Evolutionary conservation across 53 echinoderm and acorn worm species (phyloP).

Genomic region (Mesocentrotus franciscanus): DNA sequence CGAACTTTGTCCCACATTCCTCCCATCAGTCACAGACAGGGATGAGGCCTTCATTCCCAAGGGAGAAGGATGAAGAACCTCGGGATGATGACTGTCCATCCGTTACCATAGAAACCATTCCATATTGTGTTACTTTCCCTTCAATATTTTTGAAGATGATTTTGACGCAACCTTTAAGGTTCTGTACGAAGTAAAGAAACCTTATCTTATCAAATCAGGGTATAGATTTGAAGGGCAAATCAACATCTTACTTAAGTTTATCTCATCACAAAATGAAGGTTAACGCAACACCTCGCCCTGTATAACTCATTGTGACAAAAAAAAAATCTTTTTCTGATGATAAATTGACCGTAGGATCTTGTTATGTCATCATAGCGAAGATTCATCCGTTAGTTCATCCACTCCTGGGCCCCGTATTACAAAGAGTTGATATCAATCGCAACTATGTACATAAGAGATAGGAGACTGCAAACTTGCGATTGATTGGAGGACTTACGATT

Average conservation of each 20-base stretch:
- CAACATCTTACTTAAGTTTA: slow-evolving; percentile 37
- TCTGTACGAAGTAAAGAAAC: background rate
- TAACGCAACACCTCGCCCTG: slow-evolving; percentile 3
- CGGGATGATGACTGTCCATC: slow-evolving; percentile 40
- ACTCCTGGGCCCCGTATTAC: no score
- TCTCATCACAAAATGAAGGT: background rate
- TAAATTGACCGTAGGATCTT: background rate
- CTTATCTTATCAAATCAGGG: background rate
- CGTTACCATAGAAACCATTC: slow-evolving; percentile 27
- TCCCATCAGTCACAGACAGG: background rate
- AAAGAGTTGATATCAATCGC: no score
- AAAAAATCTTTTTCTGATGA: background rate
- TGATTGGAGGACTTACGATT: no score
- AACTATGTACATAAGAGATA: no score
- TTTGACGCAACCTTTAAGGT: slow-evolving; percentile 8
- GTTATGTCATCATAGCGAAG: background rate
- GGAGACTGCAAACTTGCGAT: no score
- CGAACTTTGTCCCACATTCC: slow-evolving; percentile 38
- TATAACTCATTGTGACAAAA: background rate
- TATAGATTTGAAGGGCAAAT: slow-evolving; percentile 38
- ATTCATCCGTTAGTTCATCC: background rate
- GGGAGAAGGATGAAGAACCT: slow-evolving; percentile 17
- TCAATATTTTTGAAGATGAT: slow-evolving; percentile 1
- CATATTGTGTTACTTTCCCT: background rate
- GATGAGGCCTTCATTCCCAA: background rate